These are phyloP conservation scores for Bubo scandiacus DNA, from an alignment of 2,113 vertebrate species.

Conservation along the genomic window DNA sequence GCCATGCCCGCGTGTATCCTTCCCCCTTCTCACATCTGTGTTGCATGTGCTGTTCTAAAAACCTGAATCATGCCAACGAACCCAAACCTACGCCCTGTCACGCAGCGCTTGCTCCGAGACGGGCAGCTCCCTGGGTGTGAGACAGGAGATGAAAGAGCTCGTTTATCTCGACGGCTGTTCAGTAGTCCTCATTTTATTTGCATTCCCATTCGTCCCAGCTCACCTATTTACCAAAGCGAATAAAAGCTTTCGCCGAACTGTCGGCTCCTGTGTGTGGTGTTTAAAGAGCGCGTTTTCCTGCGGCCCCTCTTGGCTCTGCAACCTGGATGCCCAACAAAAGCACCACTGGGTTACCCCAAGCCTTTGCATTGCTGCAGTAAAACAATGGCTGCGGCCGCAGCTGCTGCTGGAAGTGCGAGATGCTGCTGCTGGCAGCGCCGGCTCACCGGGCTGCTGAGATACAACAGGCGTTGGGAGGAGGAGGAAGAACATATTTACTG, in stretches of 20 bases:
- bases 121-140: not conserved
- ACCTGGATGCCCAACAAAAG: not conserved
- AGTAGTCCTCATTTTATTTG: not conserved
- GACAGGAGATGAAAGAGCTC: slow-evolving; percentile 22
- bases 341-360: not conserved
- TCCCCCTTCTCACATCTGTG: not conserved
- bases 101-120: not conserved
- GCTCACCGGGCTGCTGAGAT: not conserved
- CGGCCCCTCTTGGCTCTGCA: not conserved
- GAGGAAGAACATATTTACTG: not conserved
- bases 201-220: not conserved
- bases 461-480: not conserved
- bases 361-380: rapidly evolving
- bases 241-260: not conserved
- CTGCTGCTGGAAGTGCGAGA: not conserved
- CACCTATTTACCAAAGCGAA: not conserved
- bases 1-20: not conserved
- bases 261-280: rapidly evolving
- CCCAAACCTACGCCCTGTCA: not conserved
- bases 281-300: not conserved
- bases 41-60: not conserved
- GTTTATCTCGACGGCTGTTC: not conserved
- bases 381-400: not conserved
- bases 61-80: not conserved
- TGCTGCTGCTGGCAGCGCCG: not conserved